Percentiles rank a stretch among this genome's conserved stretches.
Evolutionary conservation across 2,797 vertebrate species (phyloP).

Genomic region (Pyrocephalus nanus): DNA sequence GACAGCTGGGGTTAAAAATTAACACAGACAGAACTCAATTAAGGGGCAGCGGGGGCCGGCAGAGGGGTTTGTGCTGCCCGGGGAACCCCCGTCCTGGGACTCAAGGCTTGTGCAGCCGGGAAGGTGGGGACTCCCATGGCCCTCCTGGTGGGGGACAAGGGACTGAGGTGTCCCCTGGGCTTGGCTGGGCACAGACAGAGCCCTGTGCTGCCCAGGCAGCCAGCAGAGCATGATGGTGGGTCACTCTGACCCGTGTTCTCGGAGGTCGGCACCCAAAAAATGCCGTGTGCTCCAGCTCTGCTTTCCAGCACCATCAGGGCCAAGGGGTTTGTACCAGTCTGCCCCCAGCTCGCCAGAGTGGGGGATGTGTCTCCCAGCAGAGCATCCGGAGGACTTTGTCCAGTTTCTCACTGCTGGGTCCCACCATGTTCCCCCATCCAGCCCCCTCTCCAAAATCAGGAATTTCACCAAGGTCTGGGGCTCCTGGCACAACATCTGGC

Average conservation of each 20-base stretch:
- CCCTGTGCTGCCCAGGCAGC: background rate
- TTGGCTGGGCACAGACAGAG: background rate
- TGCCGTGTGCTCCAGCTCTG: fast-evolving
- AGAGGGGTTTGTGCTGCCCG: background rate
- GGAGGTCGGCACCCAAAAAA: fast-evolving
- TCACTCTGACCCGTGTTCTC: fast-evolving
- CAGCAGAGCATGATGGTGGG: fast-evolving
- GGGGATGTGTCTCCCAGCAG: fast-evolving
- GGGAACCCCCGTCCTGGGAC: background rate
- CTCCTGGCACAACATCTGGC: fast-evolving
- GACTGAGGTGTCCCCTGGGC: background rate
- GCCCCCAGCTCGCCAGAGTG: background rate
- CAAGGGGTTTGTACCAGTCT: background rate
- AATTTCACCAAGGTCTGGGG: background rate
- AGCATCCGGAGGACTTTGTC: fast-evolving
- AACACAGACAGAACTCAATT: background rate
- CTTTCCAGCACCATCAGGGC: background rate
- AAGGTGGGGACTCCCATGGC: fast-evolving
- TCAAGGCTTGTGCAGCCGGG: fast-evolving
- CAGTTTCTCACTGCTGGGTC: background rate
- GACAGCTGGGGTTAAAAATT: constrained; percentile 70
- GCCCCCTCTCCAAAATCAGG: background rate
- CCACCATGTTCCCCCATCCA: background rate
- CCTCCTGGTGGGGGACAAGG: fast-evolving
- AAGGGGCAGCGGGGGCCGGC: background rate